These are phyloP conservation scores for Pimephales promelas DNA, from an alignment of 2,113 vertebrate species.

Conservation along the genomic window DNA sequence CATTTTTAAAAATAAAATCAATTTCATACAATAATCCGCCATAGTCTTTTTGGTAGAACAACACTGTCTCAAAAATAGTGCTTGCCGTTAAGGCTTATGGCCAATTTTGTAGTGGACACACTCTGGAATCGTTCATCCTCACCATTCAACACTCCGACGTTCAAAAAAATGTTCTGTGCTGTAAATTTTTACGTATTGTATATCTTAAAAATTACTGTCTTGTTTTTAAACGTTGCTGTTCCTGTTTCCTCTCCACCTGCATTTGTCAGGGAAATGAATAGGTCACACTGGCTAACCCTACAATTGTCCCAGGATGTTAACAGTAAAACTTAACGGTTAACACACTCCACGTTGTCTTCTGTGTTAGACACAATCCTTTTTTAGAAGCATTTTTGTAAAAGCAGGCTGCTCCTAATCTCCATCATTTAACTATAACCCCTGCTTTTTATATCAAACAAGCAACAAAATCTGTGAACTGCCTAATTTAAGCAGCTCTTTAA, in stretches of 20 bases:
- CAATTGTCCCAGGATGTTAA: slow-evolving; percentile 28
- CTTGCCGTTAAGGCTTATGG: slow-evolving; percentile 32
- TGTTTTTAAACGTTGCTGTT: slow-evolving; percentile 46
- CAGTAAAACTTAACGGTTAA: slow-evolving; percentile 36
- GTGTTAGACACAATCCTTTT: slow-evolving; percentile 7
- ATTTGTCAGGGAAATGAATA: slow-evolving; percentile 45
- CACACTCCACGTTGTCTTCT: neutral
- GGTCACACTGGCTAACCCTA: slow-evolving; percentile 30
- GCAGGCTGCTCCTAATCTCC: slow-evolving; percentile 12
- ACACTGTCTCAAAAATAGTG: neutral
- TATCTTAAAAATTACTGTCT: slow-evolving; percentile 46
- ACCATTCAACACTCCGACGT: slow-evolving; percentile 40
- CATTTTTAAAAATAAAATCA: no score
- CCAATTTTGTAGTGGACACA: slow-evolving; percentile 44
- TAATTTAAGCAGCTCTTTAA: neutral
- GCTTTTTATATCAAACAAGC: slow-evolving; percentile 16
- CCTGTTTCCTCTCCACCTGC: slow-evolving; percentile 47
- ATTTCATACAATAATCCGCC: no score
- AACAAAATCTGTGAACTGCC: slow-evolving; percentile 15
- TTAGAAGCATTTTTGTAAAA: slow-evolving; percentile 9
- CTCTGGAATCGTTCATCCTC: slow-evolving; percentile 52
- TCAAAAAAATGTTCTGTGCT: slow-evolving; percentile 48
- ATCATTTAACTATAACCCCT: slow-evolving; percentile 19
- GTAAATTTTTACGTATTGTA: slow-evolving; percentile 46
- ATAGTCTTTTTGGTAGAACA: no score